Evolutionary conservation across 2,888 invertebrate genomes (phyloP).

Genomic region (Drepana falcataria): DNA sequence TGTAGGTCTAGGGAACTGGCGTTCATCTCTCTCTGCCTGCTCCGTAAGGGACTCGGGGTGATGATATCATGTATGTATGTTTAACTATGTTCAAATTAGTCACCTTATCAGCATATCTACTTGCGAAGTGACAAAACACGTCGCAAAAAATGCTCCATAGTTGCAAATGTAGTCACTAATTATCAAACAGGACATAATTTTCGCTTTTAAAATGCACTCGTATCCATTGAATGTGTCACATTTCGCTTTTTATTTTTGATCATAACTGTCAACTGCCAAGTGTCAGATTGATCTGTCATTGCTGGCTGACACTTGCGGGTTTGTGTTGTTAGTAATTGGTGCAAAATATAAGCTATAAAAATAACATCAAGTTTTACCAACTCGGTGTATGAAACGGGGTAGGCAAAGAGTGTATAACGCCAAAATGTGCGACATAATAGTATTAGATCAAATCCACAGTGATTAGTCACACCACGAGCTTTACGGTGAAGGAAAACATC

Average conservation of each 20-base stretch:
- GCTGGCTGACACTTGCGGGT: conserved; percentile 13
- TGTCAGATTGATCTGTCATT: conserved; percentile 42
- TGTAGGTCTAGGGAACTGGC: too few relatives aligned
- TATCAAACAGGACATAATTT: conserved; percentile 18
- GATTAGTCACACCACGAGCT: too few relatives aligned
- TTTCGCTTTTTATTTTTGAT: conserved; percentile 31
- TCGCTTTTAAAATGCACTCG: conserved; percentile 16
- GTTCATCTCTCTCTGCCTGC: too few relatives aligned
- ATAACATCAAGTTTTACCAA: too few relatives aligned
- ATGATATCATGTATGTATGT: too few relatives aligned
- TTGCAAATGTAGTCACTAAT: neutral
- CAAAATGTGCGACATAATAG: too few relatives aligned
- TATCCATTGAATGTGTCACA: conserved; percentile 30
- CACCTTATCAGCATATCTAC: neutral
- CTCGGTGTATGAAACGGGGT: too few relatives aligned
- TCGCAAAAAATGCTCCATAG: neutral
- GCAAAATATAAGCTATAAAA: too few relatives aligned
- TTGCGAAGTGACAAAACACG: neutral
- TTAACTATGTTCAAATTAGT: neutral
- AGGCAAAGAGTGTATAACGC: too few relatives aligned
- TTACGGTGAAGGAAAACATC: too few relatives aligned
- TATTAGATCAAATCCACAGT: too few relatives aligned
- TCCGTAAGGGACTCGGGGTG: too few relatives aligned
- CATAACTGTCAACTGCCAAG: conserved; percentile 26
- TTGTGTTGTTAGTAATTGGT: neutral